Base-by-base conservation (phyloP, 2,113 vertebrate genomes). In the Chloebia gouldiae region DNA sequence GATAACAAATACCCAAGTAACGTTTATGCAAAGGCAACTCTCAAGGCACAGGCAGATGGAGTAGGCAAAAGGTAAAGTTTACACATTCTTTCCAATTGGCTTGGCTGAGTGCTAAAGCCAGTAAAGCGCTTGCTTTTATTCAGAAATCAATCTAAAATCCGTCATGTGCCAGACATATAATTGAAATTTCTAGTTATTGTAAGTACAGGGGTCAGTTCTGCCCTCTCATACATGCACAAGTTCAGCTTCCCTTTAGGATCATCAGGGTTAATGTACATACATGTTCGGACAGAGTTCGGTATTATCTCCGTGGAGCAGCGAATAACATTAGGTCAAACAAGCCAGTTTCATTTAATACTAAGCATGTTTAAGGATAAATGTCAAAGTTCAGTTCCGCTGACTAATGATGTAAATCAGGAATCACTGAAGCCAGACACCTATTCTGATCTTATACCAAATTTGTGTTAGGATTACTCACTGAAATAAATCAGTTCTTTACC, bases 31-130 rank as follows among this genome's bases (percentile, higher is more conserved):
- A 68, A 90, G 56, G 50, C 71, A 83, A 27, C 28, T 86, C 69
- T 81, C 3, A 3, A 94, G 56, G 51, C 90, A 84, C 13, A 64
- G 51, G 65, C 76, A 92, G 61, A 92, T 47, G 50, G 70, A 89
- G 88, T 57, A 95, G 83, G 88, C 45, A 96, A 93, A 96, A 93
- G 92, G 92, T 96, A 70, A 94, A 93, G 79, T 92, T 91, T 90
- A 93, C 40, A 68, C 80, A 90, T 96, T 91, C 90, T 86, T 97
- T 90, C 82, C 76, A 78, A 15, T 25, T 88, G 82, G 22, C 60
- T 95, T 90, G 82, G 72, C 86, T 45, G 72, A 95, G 53, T 35
- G 64, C 86, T 93, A 92, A 95, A 93, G 47, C 21, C 82, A 90
- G 71, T 33, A 68, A 83, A 89, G 16, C 0, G 0, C 27, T 75